These are phyloP conservation scores for Merodon equestris DNA, from an alignment of 2,888 invertebrate genomes.

Conservation along the genomic window DNA sequence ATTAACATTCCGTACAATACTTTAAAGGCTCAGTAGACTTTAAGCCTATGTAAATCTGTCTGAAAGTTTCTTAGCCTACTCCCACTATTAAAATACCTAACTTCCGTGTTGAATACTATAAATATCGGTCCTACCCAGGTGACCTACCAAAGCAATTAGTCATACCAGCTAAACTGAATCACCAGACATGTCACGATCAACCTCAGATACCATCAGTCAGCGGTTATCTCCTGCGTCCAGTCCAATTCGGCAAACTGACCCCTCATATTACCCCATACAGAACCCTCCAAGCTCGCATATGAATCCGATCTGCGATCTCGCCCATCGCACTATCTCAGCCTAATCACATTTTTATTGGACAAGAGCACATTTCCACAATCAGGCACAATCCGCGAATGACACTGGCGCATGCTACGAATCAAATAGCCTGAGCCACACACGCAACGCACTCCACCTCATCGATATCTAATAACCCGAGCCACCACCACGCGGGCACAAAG, in stretches of 20 bases:
- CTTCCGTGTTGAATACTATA: too few relatives aligned
- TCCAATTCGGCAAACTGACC: slow-evolving; percentile 29
- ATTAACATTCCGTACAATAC: too few relatives aligned
- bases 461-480: slow-evolving; percentile 46
- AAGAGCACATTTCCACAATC: slow-evolving; percentile 65
- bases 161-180: slow-evolving; percentile 2
- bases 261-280: not conserved
- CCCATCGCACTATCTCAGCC: slow-evolving; percentile 41
- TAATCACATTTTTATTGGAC: slow-evolving; percentile 68
- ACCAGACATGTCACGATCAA: slow-evolving; percentile 47
- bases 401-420: slow-evolving; percentile 67
- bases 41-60: too few relatives aligned
- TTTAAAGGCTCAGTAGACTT: too few relatives aligned
- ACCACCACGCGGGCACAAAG: slow-evolving; percentile 16
- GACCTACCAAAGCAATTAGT: not conserved
- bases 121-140: not conserved
- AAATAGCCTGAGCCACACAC: slow-evolving; percentile 57
- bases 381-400: slow-evolving; percentile 54
- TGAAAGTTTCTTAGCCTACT: too few relatives aligned
- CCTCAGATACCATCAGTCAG: slow-evolving; percentile 28
- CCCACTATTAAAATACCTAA: too few relatives aligned
- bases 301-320: too few relatives aligned
- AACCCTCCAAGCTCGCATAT: too few relatives aligned
- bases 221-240: slow-evolving; percentile 42
- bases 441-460: slow-evolving; percentile 46